Evolutionary conservation across 2,113 vertebrate species (phyloP), one percentile per base, ranked within the genome.

Genomic region (Microcebus griseorufus): DNA sequence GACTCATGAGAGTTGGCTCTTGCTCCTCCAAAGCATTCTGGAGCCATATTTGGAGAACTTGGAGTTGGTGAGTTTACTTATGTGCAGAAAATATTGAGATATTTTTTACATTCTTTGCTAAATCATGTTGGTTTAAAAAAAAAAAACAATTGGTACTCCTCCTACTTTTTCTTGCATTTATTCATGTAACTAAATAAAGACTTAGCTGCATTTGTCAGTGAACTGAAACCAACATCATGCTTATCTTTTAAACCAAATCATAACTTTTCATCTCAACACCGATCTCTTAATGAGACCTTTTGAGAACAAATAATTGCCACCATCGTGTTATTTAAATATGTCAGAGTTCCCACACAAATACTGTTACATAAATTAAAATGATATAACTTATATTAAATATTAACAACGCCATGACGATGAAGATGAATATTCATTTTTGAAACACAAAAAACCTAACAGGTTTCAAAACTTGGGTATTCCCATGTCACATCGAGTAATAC

Each of bases 21-120:
- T 84, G 55, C 84, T 97, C 87, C 97, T 98, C 79, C 20, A 11
- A 94, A 95, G 97, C 0, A 4, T 88, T 90, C 45, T 4, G 45
- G 98, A 96, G 95, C 98, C 98, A 97, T 98, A 98, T 99, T 98
- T 99, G 98, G 98, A 98, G 92, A 98, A 98, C 69, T 98, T 96
- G 93, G 92, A 95, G 80, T 95, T 98, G 13, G 60, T 98, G 94
- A 98, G 87, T 97, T 97, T 98, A 97, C 97, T 98, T 98, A 96
- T 5, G 25, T 94, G 93, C 51, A 79, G 93, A 98, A 98, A 98
- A 98, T 98, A 97, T 92, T 94, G 87, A 89, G 53, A 37, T 89
- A 32, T 94, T 97, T 94, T 85, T 94, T 76, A 10, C 16, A 84
- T 95, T 90, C 34, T 89, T 96, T 92, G 82, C 82, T 80, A 97